Conservation (phyloP, 2,797 vertebrate species). For the Tinamus major region DNA sequence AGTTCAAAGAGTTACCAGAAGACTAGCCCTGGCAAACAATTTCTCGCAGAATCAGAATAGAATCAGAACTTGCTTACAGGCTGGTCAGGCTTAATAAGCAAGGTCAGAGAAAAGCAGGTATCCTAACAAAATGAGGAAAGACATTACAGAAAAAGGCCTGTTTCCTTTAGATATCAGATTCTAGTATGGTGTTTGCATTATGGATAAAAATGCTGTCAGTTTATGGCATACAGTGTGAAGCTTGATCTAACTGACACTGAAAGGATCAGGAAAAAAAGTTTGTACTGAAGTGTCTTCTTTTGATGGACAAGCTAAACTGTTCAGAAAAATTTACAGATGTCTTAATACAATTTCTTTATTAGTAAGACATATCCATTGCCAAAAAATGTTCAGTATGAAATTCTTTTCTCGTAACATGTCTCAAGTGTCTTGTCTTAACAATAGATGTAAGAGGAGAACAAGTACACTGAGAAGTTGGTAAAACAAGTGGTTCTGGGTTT, state of each 20-base stretch:
- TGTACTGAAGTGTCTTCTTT: neutral
- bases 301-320: neutral
- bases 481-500: neutral
- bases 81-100: no score
- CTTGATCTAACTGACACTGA: neutral
- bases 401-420: neutral
- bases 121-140: neutral
- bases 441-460: neutral
- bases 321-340: neutral
- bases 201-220: neutral
- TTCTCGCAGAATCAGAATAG: neutral
- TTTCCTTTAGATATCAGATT: neutral
- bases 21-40: neutral
- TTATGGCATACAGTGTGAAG: neutral
- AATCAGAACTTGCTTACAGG: neutral
- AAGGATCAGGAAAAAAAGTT: neutral
- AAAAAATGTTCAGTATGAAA: neutral
- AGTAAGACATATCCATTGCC: neutral
- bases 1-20: no score
- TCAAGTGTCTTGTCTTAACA: neutral
- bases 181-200: neutral
- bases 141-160: neutral
- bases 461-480: neutral
- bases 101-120: neutral
- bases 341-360: neutral